Evolutionary conservation across 1,140 invertebrate genomes (phyloP).

Genomic region (Phocides pigmalion): DNA sequence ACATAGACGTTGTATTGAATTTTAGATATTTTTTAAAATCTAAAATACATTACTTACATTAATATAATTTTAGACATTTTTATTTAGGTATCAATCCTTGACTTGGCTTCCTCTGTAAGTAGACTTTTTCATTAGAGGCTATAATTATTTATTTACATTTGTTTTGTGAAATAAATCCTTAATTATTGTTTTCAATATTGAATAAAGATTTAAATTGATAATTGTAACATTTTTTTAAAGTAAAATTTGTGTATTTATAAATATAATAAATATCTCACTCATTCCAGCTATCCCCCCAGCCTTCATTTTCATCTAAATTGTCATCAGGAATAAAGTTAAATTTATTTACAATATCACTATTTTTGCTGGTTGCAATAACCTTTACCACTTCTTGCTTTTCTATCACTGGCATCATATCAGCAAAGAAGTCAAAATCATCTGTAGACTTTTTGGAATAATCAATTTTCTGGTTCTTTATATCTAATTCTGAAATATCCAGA

Average conservation of each 20-base stretch:
- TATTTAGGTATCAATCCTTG: no score
- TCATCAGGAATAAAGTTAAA: conserved; percentile 75
- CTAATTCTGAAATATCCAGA: conserved; percentile 87
- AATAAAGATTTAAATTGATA: conserved; percentile 37
- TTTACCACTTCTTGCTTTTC: conserved; percentile 84
- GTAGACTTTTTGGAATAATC: conserved; percentile 63
- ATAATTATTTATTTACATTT: conserved; percentile 6
- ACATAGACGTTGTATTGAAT: neutral
- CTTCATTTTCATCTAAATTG: conserved; percentile 63
- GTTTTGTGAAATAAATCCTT: conserved; percentile 5
- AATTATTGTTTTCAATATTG: conserved; percentile 27
- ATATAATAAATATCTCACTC: conserved; percentile 42
- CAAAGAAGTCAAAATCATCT: conserved; percentile 90
- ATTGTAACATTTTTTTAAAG: neutral
- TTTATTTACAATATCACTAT: conserved; percentile 65
- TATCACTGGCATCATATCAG: conserved; percentile 93
- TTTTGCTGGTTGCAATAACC: conserved; percentile 56
- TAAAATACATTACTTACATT: neutral
- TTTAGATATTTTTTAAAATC: neutral
- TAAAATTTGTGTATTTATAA: neutral
- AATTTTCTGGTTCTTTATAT: conserved; percentile 88
- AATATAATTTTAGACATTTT: neutral
- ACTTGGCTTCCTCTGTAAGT: neutral
- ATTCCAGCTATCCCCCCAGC: conserved; percentile 79
- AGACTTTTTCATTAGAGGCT: neutral